A percentile compares a stretch with the other conserved stretches of the same genome.
These are phyloP conservation scores for Litoditis marina DNA, from an alignment of 2,888 invertebrate species.

Conservation along the genomic window DNA sequence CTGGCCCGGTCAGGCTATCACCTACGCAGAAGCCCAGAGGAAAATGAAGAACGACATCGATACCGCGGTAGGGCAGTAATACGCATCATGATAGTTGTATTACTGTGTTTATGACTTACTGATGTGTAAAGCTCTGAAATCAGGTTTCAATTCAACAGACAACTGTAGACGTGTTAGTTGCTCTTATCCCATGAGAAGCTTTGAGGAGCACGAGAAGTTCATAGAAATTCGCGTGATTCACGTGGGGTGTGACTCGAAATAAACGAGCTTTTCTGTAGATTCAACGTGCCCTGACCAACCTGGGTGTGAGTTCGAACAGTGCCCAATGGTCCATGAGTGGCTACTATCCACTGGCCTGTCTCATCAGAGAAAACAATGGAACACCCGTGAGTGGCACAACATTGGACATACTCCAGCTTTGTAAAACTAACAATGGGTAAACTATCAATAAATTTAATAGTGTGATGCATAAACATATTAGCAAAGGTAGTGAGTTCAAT, in stretches of 20 bases:
- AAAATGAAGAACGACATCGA: conserved; percentile 13
- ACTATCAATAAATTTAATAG: not conserved
- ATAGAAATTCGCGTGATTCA: too few species aligned
- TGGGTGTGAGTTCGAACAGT: conserved; percentile 6
- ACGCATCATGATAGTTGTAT: too few species aligned
- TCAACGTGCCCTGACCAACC: not conserved
- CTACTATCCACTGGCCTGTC: conserved; percentile 6
- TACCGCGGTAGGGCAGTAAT: conserved; percentile 3
- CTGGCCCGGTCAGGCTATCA: conserved; percentile 7
- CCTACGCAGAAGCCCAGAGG: not conserved
- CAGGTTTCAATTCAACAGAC: too few species aligned
- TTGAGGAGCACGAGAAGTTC: too few species aligned
- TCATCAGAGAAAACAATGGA: conserved; percentile 12
- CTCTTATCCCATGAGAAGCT: too few species aligned
- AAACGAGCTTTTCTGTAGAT: too few species aligned
- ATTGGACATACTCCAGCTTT: too few species aligned
- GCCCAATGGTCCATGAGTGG: conserved; percentile 6
- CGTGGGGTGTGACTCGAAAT: too few species aligned
- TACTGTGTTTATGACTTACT: too few species aligned
- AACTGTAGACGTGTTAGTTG: too few species aligned
- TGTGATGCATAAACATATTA: not conserved
- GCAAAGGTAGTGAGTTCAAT: not conserved
- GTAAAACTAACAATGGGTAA: too few species aligned
- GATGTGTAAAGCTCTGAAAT: too few species aligned
- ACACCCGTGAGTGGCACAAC: not conserved